Evolutionary conservation across 2,113 vertebrate genomes (phyloP), one percentile per base, ranked within the genome.

Genomic region (Nesospiza acunhae): DNA sequence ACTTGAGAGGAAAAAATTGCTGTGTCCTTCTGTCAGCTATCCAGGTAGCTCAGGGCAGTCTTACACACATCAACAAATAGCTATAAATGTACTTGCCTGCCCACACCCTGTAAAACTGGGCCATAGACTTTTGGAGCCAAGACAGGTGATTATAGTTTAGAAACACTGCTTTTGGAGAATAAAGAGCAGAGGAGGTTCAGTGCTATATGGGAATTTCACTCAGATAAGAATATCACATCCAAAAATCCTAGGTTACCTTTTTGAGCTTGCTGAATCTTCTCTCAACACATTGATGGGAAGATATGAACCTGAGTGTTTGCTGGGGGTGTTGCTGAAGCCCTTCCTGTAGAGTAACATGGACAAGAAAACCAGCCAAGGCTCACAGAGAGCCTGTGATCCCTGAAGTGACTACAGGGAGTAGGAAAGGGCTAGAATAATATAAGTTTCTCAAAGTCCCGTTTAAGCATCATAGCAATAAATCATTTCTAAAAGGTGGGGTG

Each of bases 401-500:
- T 84, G 47, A 67, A 35, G 21, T 11, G 46, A 33, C 27, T 30
- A 0, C 6, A 15, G 2, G 2, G 26, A 22, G 11, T 21, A 73
- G 59, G 52, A 82, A 68, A 30, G 18, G 26, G 2, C 7, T 85
- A 21, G 16, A 64, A 47, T 30, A n/a, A 4, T 4, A 0, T 5
- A 19, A 46, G 3, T 74, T 62, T 89, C 17, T 73, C 39, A 30
- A 81, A 50, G 46, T 46, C 37, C 13, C 58, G 6, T 33, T 89
- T 44, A 88, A 64, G 31, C 15, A 79, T 52, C 28, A 14, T 13
- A 66, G 7, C 11, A 64, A 64, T 33, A 84, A 78, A 68, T 58
- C 0, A 4, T 16, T 46, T 9, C 5, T 10, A 31, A 76, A 68
- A 23, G 6, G 7, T 1, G 1, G 8, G 1, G 1, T 2, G 0